Evolutionary conservation across 35 echinoderm and acorn worm species (phyloP).

Genomic region (Heliocidaris erythrogramma): DNA sequence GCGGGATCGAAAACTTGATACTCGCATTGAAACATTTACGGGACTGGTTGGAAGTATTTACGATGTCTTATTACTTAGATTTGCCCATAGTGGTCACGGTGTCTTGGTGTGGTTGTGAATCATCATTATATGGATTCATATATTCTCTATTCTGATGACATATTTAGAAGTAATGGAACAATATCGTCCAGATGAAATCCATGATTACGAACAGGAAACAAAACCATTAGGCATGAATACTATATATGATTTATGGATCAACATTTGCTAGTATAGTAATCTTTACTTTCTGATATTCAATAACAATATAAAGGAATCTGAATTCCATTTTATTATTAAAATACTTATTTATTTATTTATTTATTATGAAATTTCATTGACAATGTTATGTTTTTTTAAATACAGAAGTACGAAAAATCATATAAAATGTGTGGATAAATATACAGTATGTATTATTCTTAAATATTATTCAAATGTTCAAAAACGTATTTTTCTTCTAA

Average conservation of each 20-base stretch:
- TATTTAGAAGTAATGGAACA: background rate
- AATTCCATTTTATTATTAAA: too few species aligned
- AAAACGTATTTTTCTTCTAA: too few species aligned
- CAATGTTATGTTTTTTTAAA: too few species aligned
- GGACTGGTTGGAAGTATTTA: conserved; percentile 21
- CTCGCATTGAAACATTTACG: conserved; percentile 21
- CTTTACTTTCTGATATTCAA: too few species aligned
- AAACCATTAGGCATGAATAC: background rate
- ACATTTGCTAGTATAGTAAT: background rate
- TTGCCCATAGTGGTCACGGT: conserved; percentile 49
- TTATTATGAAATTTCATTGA: too few species aligned
- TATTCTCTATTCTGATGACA: background rate
- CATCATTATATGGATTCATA: background rate
- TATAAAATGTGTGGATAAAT: too few species aligned
- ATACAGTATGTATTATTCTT: too few species aligned
- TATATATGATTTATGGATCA: background rate
- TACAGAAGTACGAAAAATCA: too few species aligned
- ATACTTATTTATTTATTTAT: too few species aligned
- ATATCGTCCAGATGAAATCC: background rate
- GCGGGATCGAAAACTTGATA: conserved; percentile 11
- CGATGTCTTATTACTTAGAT: background rate
- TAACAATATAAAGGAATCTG: too few species aligned
- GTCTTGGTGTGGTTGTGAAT: background rate
- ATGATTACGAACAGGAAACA: background rate
- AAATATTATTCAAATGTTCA: too few species aligned